Percentiles rank a stretch among this genome's conserved stretches.
Conservation (phyloP, 2,113 vertebrate genomes). For the Tricholaema leucomelas region DNA sequence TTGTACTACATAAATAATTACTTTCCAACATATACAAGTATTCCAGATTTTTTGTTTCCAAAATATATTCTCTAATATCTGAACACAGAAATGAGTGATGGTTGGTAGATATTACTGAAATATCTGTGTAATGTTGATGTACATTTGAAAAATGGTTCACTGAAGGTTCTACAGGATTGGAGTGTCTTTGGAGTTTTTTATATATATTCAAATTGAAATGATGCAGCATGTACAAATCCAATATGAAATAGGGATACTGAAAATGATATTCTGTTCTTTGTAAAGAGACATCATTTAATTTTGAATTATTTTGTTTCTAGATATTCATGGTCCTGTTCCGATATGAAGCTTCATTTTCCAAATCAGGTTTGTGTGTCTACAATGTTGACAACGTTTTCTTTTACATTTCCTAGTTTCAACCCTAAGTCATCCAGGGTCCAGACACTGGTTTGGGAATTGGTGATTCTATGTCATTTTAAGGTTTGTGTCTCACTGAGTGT, state of each 20-base stretch:
- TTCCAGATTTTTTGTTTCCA: background rate
- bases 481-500: background rate
- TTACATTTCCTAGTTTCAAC: background rate
- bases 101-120: background rate
- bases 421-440: background rate
- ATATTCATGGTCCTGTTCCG: background rate
- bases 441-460: background rate
- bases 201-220: background rate
- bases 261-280: background rate
- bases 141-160: background rate
- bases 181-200: background rate
- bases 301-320: background rate
- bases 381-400: background rate
- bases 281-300: background rate
- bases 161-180: fast-evolving
- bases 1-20: background rate
- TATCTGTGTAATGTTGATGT: background rate
- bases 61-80: background rate
- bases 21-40: background rate
- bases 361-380: background rate
- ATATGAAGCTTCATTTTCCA: background rate
- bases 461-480: background rate
- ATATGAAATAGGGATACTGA: background rate
- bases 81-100: background rate
- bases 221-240: fast-evolving